Evolutionary conservation across 2,113 vertebrate species (phyloP), one percentile per base, ranked within the genome.

Genomic region (Leucosticte australis): DNA sequence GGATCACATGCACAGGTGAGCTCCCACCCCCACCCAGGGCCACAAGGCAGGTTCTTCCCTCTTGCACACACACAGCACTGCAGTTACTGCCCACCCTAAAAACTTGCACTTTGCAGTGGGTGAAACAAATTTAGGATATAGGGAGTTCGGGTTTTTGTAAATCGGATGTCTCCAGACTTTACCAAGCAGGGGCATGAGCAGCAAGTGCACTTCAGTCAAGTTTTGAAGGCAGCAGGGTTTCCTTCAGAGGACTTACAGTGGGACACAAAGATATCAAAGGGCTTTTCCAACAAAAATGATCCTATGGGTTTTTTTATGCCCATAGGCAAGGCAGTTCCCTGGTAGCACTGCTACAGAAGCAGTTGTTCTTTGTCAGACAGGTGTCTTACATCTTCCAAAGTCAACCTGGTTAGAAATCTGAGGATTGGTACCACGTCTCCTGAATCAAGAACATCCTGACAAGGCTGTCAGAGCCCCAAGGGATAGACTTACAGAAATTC

Each of bases 1-100:
- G 99, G 13, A 63, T 98, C 76, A 99, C 97, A 0, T 99, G 99
- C 90, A 98, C 95, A 97, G 98, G 99, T 99, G 95, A 94, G 96
- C 57, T 53, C 49, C 30, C 4, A 46, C 6, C 28, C 28, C 8
- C 18, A 9, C 31, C 6, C 55, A n/a, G 8, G 6, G 31, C 24
- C 3, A 27, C 44, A 19, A 56, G 26, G 18, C 35, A 39, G 13
- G 5, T 8, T 31, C 42, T 64, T 23, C 22, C 42, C 77, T 69
- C 55, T n/a, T 31, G 18, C 78, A 26, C 12, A 0, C 0, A 6
- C 30, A 11, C 42, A 8, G 5, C 17, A 18, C 3, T 3, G 4
- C 19, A 21, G 33, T 15, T 44, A 52, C 52, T 6, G 1, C 20
- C 55, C 2, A 73, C 11, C 12, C n/a, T 46, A 28, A 44, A 46